Evolutionary conservation across 2,113 vertebrate species (phyloP).

Genomic region (Ciconia maguari): DNA sequence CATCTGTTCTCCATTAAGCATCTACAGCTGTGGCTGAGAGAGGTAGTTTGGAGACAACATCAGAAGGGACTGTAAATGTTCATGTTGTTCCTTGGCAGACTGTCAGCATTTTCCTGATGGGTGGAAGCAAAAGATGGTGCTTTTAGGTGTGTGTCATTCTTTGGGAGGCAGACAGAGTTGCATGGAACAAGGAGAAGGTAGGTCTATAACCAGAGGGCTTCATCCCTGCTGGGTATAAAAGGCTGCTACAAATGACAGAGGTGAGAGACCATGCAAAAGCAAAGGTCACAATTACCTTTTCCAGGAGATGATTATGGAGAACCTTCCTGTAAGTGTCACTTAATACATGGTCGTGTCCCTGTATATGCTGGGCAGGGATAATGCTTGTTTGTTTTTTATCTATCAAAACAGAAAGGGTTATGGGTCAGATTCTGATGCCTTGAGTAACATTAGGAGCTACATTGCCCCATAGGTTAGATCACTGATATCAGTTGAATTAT

Average conservation of each 20-base stretch:
- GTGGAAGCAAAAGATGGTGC: not conserved
- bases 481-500: not conserved
- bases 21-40: not conserved
- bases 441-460: not conserved
- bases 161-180: not conserved
- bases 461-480: not conserved
- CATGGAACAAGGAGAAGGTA: not conserved
- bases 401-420: not conserved
- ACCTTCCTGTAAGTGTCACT: not conserved
- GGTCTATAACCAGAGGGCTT: not conserved
- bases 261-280: not conserved
- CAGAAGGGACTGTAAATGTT: not conserved
- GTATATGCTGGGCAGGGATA: not conserved
- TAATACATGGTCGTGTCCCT: rapidly evolving
- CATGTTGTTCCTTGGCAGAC: not conserved
- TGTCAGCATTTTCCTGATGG: not conserved
- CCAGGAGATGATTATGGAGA: not conserved
- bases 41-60: not conserved
- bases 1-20: not conserved
- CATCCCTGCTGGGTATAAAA: not conserved
- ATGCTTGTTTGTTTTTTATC: not conserved
- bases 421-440: not conserved
- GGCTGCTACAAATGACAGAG: not conserved
- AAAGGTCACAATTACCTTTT: not conserved
- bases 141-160: not conserved